A percentile compares a stretch with the other conserved stretches of the same genome.
phyloP scores from a whole-genome alignment of 1,140 invertebrate genomes.

The Drosophila saltans region DNA sequence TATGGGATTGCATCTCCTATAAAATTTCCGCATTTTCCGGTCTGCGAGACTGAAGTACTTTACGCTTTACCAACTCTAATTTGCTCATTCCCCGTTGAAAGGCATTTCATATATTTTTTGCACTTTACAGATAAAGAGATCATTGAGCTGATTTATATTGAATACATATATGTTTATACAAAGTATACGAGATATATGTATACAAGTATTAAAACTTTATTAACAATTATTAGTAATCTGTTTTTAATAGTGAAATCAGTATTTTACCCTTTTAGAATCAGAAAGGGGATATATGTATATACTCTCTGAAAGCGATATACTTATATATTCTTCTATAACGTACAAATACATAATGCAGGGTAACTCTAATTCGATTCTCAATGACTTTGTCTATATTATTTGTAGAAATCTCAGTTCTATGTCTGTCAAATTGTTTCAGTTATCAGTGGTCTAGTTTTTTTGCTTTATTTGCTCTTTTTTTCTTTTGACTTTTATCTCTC shows the following conservation, averaged over 20 bases:
- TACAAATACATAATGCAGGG: no score
- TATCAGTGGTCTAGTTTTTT: slow-evolving; percentile 1
- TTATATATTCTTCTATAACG: no score
- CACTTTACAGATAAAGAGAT: slow-evolving; percentile 6
- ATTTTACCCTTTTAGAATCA: no score
- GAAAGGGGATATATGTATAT: no score
- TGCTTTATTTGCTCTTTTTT: not conserved
- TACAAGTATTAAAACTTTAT: no score
- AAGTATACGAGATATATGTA: no score
- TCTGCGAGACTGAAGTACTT: not conserved
- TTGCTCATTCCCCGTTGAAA: not conserved
- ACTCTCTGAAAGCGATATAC: no score
- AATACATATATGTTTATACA: not conserved
- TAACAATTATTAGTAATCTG: no score
- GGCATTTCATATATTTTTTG: slow-evolving; percentile 4
- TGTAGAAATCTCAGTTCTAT: no score
- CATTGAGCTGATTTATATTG: slow-evolving; percentile 1
- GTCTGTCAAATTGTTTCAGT: not conserved
- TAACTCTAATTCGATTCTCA: not conserved
- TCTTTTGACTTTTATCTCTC: not conserved
- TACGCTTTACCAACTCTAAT: slow-evolving; percentile 13
- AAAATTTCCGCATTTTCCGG: slow-evolving; percentile 19
- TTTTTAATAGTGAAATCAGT: no score
- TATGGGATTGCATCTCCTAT: slow-evolving; percentile 13
- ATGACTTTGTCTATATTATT: no score